Evolutionary conservation across 2,797 vertebrate species (phyloP).

Genomic region (Pachyuromys duprasi): DNA sequence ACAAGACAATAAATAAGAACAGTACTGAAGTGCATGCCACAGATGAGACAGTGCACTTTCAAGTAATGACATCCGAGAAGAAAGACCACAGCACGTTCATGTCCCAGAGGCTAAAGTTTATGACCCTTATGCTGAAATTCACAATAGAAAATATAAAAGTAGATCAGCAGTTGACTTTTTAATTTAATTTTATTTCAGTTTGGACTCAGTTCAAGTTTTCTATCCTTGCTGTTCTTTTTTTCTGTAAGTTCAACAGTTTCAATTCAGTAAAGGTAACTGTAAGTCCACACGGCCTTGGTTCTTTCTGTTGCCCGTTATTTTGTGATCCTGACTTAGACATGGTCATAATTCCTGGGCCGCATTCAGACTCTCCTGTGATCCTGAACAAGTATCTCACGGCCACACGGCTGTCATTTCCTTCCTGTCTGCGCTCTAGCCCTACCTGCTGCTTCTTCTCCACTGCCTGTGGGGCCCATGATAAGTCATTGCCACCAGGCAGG

Average conservation of each 20-base stretch:
- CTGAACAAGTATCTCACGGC: background rate
- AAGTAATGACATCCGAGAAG: background rate
- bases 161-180: background rate
- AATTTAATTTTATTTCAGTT: constrained; percentile 38
- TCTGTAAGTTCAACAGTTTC: background rate
- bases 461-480: background rate
- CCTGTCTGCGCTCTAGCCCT: background rate
- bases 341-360: background rate
- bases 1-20: background rate
- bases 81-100: background rate
- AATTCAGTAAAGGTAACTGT: background rate
- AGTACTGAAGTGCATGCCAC: background rate
- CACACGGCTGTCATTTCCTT: background rate
- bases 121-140: constrained; percentile 3
- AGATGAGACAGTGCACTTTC: background rate
- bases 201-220: background rate
- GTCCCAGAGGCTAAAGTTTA: background rate
- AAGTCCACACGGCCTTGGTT: background rate
- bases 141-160: background rate
- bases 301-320: background rate
- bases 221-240: background rate
- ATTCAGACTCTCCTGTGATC: background rate
- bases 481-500: background rate
- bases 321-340: background rate
- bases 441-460: background rate